Evolutionary conservation across 2,888 invertebrate genomes (phyloP).

Genomic region (Sussaba pulchella): DNA sequence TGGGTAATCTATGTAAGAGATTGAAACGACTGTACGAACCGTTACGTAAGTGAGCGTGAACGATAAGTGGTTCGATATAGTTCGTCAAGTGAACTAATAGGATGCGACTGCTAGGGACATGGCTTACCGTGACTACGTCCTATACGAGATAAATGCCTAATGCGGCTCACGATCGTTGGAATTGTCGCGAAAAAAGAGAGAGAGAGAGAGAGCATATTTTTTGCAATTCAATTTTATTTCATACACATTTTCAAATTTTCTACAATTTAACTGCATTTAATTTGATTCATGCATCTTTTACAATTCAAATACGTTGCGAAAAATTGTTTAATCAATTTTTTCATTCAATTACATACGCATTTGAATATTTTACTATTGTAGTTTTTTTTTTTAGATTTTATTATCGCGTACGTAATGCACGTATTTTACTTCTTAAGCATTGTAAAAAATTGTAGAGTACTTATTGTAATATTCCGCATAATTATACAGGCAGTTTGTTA

Average conservation of each 20-base stretch:
- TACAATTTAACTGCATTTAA: neutral
- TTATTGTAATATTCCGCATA: constrained; percentile 8
- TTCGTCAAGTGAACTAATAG: constrained; percentile 67
- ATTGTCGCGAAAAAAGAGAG: constrained; percentile 10
- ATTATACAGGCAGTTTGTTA: constrained; percentile 43
- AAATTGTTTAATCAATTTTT: no score
- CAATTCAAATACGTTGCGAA: no score
- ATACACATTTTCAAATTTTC: neutral
- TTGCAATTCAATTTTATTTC: constrained; percentile 22
- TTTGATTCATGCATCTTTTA: no score
- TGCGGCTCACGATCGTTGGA: neutral
- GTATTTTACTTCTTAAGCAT: constrained; percentile 1
- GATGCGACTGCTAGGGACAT: constrained; percentile 33
- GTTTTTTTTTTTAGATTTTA: constrained; percentile 9
- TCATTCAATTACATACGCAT: neutral
- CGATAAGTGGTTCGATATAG: constrained; percentile 74
- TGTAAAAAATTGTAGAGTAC: neutral
- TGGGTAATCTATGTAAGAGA: constrained; percentile 56
- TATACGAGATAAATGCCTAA: neutral
- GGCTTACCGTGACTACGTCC: neutral
- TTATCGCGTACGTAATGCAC: neutral
- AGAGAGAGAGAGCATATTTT: neutral
- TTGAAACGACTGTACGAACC: constrained; percentile 68
- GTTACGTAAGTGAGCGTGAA: constrained; percentile 72
- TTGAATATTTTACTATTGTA: neutral